Base-by-base conservation (phyloP, 2,797 vertebrate genomes). In the Myotis pilosus region DNA sequence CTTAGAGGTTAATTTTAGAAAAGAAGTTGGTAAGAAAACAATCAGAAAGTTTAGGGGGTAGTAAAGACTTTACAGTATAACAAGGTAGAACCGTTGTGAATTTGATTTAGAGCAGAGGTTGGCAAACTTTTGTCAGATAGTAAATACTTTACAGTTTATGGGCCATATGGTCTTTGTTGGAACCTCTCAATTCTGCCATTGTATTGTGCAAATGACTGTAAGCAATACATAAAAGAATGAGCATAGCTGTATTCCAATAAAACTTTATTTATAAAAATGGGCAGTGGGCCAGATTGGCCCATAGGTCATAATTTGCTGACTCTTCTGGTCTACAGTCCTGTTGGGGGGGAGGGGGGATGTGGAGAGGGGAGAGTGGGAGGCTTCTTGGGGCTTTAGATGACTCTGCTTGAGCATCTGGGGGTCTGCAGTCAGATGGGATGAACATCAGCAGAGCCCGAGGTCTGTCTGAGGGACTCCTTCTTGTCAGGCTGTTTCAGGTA, bases 401-500 rank as follows among this genome's bases (percentile, higher is more conserved):
- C 51, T 51, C 23, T 94, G 12, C 17, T 47, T 38, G 36, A 55
- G 28, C 3, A 3, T 12, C 19, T 62, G 33, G 44, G 64, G 62
- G 53, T 74, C 49, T 62, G 69, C 44, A 76, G 28, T 82, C 11
- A 30, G 57, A 75, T 51, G 38, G n/a, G 55, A 17, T 41, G 60
- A 66, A 33, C 33, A 17, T 41, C 28, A 44, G 55, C 12, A 80
- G 75, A 38, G 66, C 51, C 51, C 22, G 13, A 53, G 44, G 9
- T 15, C 13, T 88, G 30, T 66, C 91, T 97, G 33, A 95, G 6
- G 28, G 28, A 19, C 55, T 75, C 81, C 25, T 38, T 30, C 44
- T 83, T 66, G 72, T 76, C 96, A 99, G 99, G 97, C 98, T 99
- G 94, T 99, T 99, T 97, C 99, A 99, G 99, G 99, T 99, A 97